These are phyloP conservation scores for Aulostomus chinensis DNA, from an alignment of 2,797 vertebrate genomes.

Conservation along the genomic window DNA sequence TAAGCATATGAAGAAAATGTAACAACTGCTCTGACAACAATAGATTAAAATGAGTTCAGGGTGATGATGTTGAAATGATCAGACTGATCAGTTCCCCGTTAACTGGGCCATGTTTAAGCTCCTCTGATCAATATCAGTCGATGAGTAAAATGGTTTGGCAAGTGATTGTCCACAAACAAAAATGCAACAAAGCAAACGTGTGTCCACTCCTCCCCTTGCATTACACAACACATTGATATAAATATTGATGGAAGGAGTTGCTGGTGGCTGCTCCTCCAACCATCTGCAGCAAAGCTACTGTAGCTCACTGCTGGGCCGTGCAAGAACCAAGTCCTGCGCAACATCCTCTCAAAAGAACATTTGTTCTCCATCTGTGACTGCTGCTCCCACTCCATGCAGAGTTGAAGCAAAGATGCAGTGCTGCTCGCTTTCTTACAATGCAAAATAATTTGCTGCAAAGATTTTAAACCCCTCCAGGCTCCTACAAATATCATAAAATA, in stretches of 20 bases:
- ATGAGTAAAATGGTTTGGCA: conserved; percentile 43
- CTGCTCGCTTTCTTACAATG: conserved; percentile 38
- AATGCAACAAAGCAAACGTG: conserved; percentile 37
- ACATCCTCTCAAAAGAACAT: conserved; percentile 69
- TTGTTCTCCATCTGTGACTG: conserved; percentile 76
- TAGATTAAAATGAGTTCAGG: neutral
- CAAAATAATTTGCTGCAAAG: conserved; percentile 27
- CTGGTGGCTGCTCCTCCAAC: conserved; percentile 56
- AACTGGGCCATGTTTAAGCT: conserved; percentile 28
- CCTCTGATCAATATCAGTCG: conserved; percentile 40
- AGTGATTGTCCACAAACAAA: conserved; percentile 45
- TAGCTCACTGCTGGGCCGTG: conserved; percentile 56
- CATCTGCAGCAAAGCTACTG: conserved; percentile 61
- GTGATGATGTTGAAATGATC: conserved; percentile 42
- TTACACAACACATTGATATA: conserved; percentile 41
- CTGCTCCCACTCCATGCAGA: conserved; percentile 63
- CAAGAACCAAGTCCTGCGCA: conserved; percentile 66
- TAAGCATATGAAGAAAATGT: neutral
- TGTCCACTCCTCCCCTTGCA: conserved; percentile 22
- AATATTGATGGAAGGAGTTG: conserved; percentile 38
- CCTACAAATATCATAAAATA: conserved; percentile 18
- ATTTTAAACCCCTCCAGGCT: conserved; percentile 24
- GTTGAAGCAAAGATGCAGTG: conserved; percentile 41
- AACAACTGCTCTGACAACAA: conserved; percentile 3
- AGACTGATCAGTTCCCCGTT: conserved; percentile 24